Conservation (phyloP, 2,113 vertebrate species). For the Montifringilla adamsi region DNA sequence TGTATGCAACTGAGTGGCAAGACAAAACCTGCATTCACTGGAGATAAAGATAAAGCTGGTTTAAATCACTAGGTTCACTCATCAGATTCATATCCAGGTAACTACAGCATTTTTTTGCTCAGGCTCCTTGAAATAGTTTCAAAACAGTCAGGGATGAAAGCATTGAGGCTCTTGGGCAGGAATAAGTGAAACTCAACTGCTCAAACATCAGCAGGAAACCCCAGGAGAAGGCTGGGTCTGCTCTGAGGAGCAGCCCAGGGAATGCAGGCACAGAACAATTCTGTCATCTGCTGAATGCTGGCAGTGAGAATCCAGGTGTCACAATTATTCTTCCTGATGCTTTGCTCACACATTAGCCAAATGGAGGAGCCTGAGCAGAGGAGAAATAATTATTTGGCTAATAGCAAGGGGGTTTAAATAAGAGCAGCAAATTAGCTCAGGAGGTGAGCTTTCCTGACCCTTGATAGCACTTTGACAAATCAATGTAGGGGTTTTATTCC, state of each 20-base stretch:
- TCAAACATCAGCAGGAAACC: not conserved
- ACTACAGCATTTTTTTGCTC: not conserved
- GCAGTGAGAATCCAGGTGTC: not conserved
- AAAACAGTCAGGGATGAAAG: not conserved
- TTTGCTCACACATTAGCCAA: not conserved
- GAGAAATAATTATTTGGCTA: not conserved
- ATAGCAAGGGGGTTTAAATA: slow-evolving; percentile 1
- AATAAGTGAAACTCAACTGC: not conserved
- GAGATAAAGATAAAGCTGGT: not conserved
- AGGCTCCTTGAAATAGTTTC: not conserved
- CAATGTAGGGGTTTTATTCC: not conserved
- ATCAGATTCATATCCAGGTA: not conserved
- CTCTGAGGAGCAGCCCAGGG: not conserved
- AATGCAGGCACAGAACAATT: not conserved
- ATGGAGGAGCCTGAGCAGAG: not conserved
- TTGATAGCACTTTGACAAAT: not conserved
- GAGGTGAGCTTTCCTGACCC: not conserved
- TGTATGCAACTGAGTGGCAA: not conserved
- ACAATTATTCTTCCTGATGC: not conserved
- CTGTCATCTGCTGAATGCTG: not conserved
- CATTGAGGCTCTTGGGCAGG: not conserved
- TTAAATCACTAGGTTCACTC: not conserved
- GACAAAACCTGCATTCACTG: not conserved
- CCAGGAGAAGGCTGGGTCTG: not conserved
- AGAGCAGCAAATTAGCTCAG: not conserved